phyloP scores from a whole-genome alignment of 2,797 vertebrate genomes.

The Falco novaeseelandiae region DNA sequence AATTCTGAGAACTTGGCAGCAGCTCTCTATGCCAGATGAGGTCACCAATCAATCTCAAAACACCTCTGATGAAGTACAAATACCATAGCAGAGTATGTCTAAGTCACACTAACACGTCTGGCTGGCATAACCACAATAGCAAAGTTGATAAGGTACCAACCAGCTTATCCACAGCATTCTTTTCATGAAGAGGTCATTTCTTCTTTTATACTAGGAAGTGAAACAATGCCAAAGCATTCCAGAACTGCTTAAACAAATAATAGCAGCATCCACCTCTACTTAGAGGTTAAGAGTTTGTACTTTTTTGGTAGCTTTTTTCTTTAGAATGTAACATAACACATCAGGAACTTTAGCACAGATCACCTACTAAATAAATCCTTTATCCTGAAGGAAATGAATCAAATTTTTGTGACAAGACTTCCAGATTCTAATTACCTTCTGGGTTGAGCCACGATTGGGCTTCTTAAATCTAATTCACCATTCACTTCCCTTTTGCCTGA shows the following conservation, averaged over 20 bases:
- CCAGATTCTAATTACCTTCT: neutral
- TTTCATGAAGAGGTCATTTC: slow-evolving; percentile 74
- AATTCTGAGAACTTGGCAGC: slow-evolving; percentile 51
- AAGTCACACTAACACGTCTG: slow-evolving; percentile 66
- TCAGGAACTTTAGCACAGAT: neutral
- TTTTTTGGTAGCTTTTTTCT: slow-evolving; percentile 13
- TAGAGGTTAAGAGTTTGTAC: neutral
- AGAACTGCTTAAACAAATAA: slow-evolving; percentile 40
- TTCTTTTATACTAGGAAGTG: slow-evolving; percentile 64
- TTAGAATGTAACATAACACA: neutral
- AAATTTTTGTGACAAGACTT: neutral
- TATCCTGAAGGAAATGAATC: neutral
- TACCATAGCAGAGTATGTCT: slow-evolving; percentile 62
- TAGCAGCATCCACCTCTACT: neutral
- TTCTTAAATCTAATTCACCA: neutral
- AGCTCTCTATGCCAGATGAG: slow-evolving; percentile 61
- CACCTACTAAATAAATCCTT: neutral
- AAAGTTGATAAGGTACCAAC: slow-evolving; percentile 73
- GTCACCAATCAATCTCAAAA: slow-evolving; percentile 68
- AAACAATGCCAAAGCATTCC: slow-evolving; percentile 65
- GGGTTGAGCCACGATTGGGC: neutral
- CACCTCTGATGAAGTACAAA: slow-evolving; percentile 65
- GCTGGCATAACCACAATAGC: slow-evolving; percentile 63
- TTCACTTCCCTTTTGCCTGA: neutral
- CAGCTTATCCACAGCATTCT: slow-evolving; percentile 75